These are phyloP conservation scores for Ptilonorhynchus violaceus DNA, from an alignment of 2,113 vertebrate species.

Conservation along the genomic window DNA sequence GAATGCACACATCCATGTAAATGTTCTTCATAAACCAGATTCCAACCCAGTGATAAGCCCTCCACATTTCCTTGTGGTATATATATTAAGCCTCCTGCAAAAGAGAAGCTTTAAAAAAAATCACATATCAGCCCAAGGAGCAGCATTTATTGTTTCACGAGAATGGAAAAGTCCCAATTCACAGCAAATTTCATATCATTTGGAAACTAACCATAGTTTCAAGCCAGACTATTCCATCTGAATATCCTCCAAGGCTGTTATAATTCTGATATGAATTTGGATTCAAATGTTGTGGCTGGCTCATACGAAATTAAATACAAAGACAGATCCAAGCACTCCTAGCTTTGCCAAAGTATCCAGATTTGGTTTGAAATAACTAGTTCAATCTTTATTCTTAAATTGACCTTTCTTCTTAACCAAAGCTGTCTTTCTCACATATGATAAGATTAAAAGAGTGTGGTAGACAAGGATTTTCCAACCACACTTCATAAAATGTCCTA, in stretches of 20 bases:
- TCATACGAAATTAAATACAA: not conserved
- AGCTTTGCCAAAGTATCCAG: not conserved
- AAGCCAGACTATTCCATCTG: not conserved
- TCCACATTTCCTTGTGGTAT: not conserved
- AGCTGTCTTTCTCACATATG: not conserved
- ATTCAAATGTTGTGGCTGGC: slow-evolving; percentile 16
- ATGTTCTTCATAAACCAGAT: not conserved
- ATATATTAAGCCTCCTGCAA: not conserved
- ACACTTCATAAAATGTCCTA: not conserved
- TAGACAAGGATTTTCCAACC: not conserved
- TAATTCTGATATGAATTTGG: not conserved
- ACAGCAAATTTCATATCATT: not conserved
- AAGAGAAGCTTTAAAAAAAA: not conserved
- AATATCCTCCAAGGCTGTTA: not conserved
- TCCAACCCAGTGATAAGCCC: not conserved
- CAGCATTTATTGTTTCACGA: not conserved
- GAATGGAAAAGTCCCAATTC: not conserved
- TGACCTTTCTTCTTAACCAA: not conserved
- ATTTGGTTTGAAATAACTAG: not conserved
- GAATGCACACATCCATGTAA: not conserved
- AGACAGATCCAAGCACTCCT: not conserved
- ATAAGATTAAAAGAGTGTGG: not conserved
- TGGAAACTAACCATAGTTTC: not conserved
- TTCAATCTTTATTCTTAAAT: not conserved
- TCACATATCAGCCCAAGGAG: not conserved